Evolutionary conservation across 2,113 vertebrate species (phyloP).

Genomic region (Rhadina sibilatrix): DNA sequence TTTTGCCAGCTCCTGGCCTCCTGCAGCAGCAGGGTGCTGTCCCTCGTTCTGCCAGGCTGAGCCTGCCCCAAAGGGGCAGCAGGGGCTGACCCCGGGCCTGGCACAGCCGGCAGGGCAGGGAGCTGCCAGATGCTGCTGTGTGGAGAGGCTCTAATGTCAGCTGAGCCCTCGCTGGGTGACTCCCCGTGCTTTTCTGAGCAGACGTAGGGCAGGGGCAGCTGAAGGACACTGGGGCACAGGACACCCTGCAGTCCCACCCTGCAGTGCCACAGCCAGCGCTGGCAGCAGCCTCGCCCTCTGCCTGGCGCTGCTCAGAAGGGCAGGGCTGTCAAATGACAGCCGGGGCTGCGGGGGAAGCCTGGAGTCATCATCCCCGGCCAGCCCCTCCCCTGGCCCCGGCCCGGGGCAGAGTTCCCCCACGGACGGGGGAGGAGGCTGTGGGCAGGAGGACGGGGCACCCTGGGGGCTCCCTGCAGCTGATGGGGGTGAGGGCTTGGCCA

Average conservation of each 20-base stretch:
- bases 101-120: rapidly evolving
- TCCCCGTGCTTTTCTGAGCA: neutral
- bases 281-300: neutral
- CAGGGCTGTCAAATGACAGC: neutral
- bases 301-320: neutral
- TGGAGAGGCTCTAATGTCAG: neutral
- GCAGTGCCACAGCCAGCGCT: neutral
- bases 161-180: neutral
- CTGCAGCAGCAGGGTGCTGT: neutral
- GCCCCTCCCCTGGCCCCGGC: neutral
- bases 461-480: neutral
- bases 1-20: too few species aligned
- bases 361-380: neutral
- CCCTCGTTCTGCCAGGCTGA: rapidly evolving
- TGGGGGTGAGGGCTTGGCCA: rapidly evolving
- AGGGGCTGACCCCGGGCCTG: neutral
- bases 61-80: rapidly evolving
- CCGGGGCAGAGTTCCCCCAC: rapidly evolving
- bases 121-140: neutral
- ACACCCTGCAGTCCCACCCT: neutral
- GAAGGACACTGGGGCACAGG: neutral
- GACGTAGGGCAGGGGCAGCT: rapidly evolving
- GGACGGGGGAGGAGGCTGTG: neutral
- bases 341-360: neutral
- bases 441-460: rapidly evolving